Conservation (phyloP, 2,113 vertebrate genomes). For the Colistium nudipinnis region DNA sequence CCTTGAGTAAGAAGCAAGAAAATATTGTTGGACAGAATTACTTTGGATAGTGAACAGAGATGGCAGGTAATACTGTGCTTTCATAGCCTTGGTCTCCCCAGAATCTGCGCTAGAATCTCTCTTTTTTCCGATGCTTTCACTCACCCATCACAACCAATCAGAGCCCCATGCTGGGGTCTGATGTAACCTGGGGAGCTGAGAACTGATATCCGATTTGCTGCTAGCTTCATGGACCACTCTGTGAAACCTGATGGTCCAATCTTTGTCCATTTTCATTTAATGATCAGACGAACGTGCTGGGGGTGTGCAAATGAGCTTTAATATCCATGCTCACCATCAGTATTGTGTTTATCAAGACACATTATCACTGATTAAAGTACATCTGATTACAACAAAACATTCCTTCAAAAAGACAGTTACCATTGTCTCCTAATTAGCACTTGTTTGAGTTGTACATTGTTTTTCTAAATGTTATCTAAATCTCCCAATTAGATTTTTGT, state of each 20-base stretch:
- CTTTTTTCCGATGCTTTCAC: constrained; percentile 41
- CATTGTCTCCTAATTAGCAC: no score
- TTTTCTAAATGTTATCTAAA: no score
- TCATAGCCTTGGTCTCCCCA: constrained; percentile 49
- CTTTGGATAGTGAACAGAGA: constrained; percentile 52
- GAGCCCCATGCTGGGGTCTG: constrained; percentile 21
- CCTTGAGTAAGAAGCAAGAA: background rate
- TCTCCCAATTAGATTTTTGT: no score
- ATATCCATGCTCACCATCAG: background rate
- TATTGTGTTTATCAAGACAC: background rate
- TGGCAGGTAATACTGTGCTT: constrained; percentile 46
- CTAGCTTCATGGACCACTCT: constrained; percentile 32
- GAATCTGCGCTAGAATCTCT: no score
- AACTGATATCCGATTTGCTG: constrained; percentile 66
- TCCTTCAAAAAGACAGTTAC: no score
- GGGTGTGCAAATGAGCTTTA: background rate
- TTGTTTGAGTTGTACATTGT: no score
- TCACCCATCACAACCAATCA: constrained; percentile 59
- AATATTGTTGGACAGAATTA: constrained; percentile 48
- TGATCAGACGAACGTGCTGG: background rate
- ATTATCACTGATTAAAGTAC: no score
- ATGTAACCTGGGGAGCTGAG: constrained; percentile 31
- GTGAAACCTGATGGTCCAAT: constrained; percentile 7
- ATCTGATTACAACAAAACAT: no score
- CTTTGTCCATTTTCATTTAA: constrained; percentile 9